Conservation (phyloP, 2,888 invertebrate genomes). For the Cheilosia urbana region DNA sequence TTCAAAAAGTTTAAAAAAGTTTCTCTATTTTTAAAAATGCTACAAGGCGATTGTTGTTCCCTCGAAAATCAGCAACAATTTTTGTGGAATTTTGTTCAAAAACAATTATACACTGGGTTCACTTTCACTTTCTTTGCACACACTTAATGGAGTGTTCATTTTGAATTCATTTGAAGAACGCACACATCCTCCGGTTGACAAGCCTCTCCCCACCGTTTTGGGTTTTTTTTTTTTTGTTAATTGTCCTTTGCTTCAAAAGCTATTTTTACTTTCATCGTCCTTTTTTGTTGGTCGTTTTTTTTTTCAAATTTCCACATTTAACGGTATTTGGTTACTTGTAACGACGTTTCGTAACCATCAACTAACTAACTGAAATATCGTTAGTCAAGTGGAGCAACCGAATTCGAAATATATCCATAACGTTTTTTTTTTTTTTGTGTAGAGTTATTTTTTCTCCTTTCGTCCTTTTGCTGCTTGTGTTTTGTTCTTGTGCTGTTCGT, state of each 20-base stretch:
- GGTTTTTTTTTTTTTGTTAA: conserved; percentile 19
- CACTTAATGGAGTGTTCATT: conserved; percentile 60
- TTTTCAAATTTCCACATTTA: conserved; percentile 61
- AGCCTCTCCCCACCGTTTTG: conserved; percentile 14
- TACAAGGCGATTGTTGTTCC: not conserved
- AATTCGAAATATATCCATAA: conserved; percentile 74
- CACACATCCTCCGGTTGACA: conserved; percentile 52
- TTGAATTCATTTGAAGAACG: conserved; percentile 67
- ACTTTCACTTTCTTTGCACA: conserved; percentile 65
- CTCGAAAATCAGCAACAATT: conserved; percentile 32
- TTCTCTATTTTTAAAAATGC: not conserved
- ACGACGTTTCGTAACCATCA: conserved; percentile 76
- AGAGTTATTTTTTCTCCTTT: conserved; percentile 56
- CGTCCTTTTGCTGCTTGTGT: conserved; percentile 66
- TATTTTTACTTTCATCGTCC: conserved; percentile 41
- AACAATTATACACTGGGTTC: conserved; percentile 15
- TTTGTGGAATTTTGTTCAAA: not conserved
- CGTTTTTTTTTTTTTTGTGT: conserved; percentile 41
- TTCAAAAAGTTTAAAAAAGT: conserved; percentile 12
- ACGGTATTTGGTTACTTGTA: conserved; percentile 74
- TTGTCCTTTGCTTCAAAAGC: conserved; percentile 36
- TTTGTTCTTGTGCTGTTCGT: conserved; percentile 74
- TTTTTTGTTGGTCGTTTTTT: conserved; percentile 28
- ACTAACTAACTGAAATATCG: conserved; percentile 76
- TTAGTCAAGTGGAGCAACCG: conserved; percentile 76